phyloP scores from a whole-genome alignment of 2,113 vertebrate species.

The Coturnix japonica region DNA sequence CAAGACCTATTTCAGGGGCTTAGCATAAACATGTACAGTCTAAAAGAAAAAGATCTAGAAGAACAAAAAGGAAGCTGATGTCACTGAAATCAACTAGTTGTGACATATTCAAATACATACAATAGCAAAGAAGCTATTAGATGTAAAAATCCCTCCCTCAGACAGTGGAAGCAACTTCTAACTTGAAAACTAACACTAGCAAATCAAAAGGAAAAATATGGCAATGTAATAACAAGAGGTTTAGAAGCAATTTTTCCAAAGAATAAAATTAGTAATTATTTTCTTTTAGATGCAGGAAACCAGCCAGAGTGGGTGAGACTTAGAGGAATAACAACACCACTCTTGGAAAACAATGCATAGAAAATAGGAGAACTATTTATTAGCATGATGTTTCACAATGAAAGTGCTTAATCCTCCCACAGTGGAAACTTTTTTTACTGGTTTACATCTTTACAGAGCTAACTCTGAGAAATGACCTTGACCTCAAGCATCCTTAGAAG shows the following conservation, averaged over 20 bases:
- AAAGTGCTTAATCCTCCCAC: not conserved
- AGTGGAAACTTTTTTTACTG: not conserved
- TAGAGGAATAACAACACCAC: not conserved
- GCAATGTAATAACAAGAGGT: not conserved
- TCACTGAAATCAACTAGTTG: not conserved
- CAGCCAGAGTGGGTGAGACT: not conserved
- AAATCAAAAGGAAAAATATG: not conserved
- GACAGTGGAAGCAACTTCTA: not conserved
- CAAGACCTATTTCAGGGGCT: not conserved
- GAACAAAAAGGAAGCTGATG: not conserved
- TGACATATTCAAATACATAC: not conserved
- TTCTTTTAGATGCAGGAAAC: not conserved
- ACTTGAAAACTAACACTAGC: not conserved
- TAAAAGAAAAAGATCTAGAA: not conserved
- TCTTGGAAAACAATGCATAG: not conserved
- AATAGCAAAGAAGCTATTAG: not conserved
- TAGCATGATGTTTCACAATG: not conserved
- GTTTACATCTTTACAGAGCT: not conserved
- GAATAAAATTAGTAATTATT: not conserved
- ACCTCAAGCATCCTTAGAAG: not conserved
- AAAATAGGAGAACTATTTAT: not conserved
- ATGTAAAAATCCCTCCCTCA: not conserved
- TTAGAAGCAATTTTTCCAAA: not conserved
- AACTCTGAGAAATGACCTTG: not conserved
- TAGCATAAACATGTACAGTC: not conserved